These are phyloP conservation scores for Telmatherina bonti DNA, from an alignment of 2,797 vertebrate genomes.

Conservation along the genomic window DNA sequence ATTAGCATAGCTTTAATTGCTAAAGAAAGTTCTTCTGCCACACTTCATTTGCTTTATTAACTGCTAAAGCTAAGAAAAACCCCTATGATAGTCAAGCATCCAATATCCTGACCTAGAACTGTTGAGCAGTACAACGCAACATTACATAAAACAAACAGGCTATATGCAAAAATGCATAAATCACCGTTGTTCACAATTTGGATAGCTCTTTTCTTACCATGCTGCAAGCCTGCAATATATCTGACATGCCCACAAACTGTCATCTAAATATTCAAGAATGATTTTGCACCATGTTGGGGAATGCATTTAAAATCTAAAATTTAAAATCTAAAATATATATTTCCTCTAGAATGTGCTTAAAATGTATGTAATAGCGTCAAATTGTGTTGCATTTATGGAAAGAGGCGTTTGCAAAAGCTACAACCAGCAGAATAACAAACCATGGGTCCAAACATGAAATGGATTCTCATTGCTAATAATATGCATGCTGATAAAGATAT, in stretches of 20 bases:
- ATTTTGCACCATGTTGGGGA: neutral
- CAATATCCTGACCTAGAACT: neutral
- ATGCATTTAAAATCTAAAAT: neutral
- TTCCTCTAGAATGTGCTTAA: constrained; percentile 5
- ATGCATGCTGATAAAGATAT: constrained; percentile 53
- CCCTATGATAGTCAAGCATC: neutral
- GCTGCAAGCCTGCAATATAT: neutral
- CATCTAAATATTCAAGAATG: neutral
- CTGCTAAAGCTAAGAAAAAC: constrained; percentile 14
- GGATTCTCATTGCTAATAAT: constrained; percentile 43
- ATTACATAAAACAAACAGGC: neutral
- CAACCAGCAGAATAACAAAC: constrained; percentile 17
- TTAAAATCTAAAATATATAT: constrained; percentile 12
- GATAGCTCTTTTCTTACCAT: neutral
- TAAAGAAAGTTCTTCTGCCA: neutral
- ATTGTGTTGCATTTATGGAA: constrained; percentile 9
- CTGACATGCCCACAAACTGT: neutral
- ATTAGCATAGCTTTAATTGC: constrained; percentile 4
- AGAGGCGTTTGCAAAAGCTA: constrained; percentile 4
- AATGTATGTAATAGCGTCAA: constrained; percentile 1
- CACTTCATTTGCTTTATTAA: neutral
- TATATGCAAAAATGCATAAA: neutral
- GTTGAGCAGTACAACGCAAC: neutral
- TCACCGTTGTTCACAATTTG: neutral
- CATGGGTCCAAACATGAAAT: constrained; percentile 11